A percentile compares a stretch with the other conserved stretches of the same genome.
Conservation (phyloP, 2,797 vertebrate species). For the Podargus strigoides region DNA sequence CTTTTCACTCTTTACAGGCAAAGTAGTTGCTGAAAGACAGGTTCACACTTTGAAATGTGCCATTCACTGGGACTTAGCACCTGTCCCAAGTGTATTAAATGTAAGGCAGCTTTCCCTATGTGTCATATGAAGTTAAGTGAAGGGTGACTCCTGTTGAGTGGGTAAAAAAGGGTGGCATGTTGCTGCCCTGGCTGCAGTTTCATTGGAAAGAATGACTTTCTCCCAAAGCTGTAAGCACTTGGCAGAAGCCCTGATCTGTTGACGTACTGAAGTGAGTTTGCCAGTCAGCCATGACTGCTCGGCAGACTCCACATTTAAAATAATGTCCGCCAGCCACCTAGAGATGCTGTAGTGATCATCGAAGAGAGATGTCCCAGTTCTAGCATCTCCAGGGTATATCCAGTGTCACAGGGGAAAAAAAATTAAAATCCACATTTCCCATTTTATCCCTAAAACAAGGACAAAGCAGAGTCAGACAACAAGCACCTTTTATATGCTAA, state of each 20-base stretch:
- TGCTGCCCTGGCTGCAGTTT: background rate
- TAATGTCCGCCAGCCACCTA: background rate
- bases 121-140: background rate
- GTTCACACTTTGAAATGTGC: slow-evolving; percentile 36
- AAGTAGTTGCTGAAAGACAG: slow-evolving; percentile 51
- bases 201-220: slow-evolving; percentile 15
- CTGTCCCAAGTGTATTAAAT: background rate
- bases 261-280: background rate
- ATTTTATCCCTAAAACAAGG: background rate
- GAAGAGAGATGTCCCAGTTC: background rate
- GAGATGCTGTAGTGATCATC: background rate
- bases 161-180: background rate
- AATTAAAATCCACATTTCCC: background rate
- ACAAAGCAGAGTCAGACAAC: background rate
- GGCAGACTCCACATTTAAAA: background rate
- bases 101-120: background rate
- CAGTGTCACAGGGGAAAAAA: background rate
- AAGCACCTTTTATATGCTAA: background rate
- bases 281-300: background rate
- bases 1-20: slow-evolving; percentile 30
- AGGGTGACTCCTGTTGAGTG: background rate
- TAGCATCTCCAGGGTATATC: background rate
- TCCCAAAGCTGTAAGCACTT: background rate
- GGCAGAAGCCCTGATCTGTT: background rate
- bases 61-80: slow-evolving; percentile 1